phyloP scores from a whole-genome alignment of 2,797 vertebrate species.

The Lophotriccus pileatus region DNA sequence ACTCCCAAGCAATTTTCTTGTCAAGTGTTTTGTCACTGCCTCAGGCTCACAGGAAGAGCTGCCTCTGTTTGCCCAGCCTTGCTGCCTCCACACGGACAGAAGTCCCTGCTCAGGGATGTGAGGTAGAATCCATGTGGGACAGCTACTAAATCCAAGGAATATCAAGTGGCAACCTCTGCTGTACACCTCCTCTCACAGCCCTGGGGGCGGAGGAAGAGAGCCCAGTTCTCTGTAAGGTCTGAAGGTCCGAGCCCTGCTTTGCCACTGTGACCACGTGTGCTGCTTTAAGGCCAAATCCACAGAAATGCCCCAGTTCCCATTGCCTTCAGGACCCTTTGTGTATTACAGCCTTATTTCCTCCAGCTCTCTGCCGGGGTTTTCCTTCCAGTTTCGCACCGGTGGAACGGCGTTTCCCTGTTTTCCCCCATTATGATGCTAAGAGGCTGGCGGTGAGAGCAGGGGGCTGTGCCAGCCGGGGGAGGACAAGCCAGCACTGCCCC shows the following conservation, averaged over 20 bases:
- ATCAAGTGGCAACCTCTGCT: not conserved
- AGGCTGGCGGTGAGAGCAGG: not conserved
- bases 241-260: not conserved
- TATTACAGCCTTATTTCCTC: not conserved
- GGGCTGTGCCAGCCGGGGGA: not conserved
- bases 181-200: not conserved
- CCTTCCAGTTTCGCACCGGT: not conserved
- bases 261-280: rapidly evolving
- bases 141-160: not conserved
- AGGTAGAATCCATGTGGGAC: not conserved
- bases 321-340: not conserved
- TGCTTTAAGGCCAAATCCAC: not conserved
- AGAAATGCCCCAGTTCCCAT: slow-evolving; percentile 19
- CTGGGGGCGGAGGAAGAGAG: not conserved
- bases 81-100: not conserved
- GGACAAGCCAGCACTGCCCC: slow-evolving; percentile 1
- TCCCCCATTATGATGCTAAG: slow-evolving; percentile 19
- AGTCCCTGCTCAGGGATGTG: not conserved
- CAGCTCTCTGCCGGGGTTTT: not conserved
- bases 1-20: not conserved
- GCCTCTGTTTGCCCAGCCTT: not conserved
- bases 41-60: not conserved
- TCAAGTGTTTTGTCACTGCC: not conserved
- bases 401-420: not conserved
- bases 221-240: not conserved